A percentile compares a stretch with the other conserved stretches of the same genome.
These are phyloP conservation scores for Alouatta palliata DNA, from an alignment of 2,113 vertebrate genomes.

Conservation along the genomic window DNA sequence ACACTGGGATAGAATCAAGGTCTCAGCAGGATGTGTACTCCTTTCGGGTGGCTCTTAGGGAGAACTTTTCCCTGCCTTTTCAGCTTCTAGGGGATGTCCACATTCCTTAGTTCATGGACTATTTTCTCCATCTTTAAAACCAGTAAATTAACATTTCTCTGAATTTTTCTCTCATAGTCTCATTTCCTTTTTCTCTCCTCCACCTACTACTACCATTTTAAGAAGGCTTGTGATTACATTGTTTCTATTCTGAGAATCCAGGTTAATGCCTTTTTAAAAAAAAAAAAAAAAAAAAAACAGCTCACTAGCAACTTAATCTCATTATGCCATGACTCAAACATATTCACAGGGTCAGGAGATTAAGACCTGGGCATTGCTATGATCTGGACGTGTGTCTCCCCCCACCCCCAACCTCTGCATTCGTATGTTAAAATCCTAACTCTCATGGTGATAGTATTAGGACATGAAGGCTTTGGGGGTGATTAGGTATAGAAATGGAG, in stretches of 20 bases:
- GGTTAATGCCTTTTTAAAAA: not conserved
- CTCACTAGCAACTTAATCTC: not conserved
- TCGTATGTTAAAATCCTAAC: not conserved
- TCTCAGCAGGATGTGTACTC: accelerated
- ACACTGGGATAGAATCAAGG: not conserved
- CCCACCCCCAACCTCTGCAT: no score
- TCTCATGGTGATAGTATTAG: not conserved
- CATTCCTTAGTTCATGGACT: not conserved
- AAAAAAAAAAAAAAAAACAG: not conserved
- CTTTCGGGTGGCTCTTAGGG: not conserved
- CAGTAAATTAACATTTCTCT: not conserved
- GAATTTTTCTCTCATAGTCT: not conserved
- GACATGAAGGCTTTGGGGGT: no score
- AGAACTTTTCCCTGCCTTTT: not conserved
- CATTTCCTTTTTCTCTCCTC: not conserved
- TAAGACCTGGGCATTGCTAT: not conserved
- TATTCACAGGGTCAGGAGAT: not conserved
- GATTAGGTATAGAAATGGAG: no score
- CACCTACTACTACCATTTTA: not conserved
- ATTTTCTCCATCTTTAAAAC: not conserved
- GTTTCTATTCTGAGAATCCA: not conserved
- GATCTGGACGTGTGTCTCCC: not conserved
- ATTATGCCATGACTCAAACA: not conserved
- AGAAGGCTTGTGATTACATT: not conserved
- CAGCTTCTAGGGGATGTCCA: not conserved